phyloP scores from a whole-genome alignment of 2,888 invertebrate genomes.

The Drosophila recens region DNA sequence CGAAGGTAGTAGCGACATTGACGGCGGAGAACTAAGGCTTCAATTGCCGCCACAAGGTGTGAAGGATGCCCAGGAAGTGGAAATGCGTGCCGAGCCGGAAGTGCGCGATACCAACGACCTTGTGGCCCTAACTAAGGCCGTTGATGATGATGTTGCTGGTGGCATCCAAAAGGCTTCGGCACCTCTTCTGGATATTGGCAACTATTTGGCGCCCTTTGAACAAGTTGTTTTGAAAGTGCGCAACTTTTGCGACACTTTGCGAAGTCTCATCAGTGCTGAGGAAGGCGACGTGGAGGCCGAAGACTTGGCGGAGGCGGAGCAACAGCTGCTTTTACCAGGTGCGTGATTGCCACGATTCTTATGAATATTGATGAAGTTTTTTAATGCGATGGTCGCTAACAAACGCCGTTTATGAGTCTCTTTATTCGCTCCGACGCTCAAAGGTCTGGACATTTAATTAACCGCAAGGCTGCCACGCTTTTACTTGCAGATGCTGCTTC shows the following conservation, averaged over 20 bases:
- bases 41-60: slow-evolving; percentile 40
- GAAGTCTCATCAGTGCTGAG: slow-evolving; percentile 59
- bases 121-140: slow-evolving; percentile 35
- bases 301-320: neutral
- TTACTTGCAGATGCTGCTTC: slow-evolving; percentile 35
- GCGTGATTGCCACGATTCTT: neutral
- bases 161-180: slow-evolving; percentile 19
- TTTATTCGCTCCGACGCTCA: slow-evolving; percentile 42
- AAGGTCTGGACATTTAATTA: slow-evolving; percentile 66
- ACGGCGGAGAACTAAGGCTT: slow-evolving; percentile 14
- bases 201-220: slow-evolving; percentile 65
- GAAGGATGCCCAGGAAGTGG: slow-evolving; percentile 37
- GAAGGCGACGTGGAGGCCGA: slow-evolving; percentile 27
- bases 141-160: slow-evolving; percentile 28
- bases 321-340: slow-evolving; percentile 28
- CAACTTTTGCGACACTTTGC: slow-evolving; percentile 69
- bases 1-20: neutral
- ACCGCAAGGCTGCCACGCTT: slow-evolving; percentile 37
- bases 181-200: slow-evolving; percentile 39
- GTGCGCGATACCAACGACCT: slow-evolving; percentile 27
- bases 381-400: slow-evolving; percentile 8
- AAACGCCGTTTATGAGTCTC: slow-evolving; percentile 17
- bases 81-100: slow-evolving; percentile 47
- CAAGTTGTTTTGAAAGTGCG: slow-evolving; percentile 65
- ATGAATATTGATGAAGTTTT: slow-evolving; percentile 25